Conservation (phyloP, 1,140 invertebrate species). For the Gryllus bimaculatus region DNA sequence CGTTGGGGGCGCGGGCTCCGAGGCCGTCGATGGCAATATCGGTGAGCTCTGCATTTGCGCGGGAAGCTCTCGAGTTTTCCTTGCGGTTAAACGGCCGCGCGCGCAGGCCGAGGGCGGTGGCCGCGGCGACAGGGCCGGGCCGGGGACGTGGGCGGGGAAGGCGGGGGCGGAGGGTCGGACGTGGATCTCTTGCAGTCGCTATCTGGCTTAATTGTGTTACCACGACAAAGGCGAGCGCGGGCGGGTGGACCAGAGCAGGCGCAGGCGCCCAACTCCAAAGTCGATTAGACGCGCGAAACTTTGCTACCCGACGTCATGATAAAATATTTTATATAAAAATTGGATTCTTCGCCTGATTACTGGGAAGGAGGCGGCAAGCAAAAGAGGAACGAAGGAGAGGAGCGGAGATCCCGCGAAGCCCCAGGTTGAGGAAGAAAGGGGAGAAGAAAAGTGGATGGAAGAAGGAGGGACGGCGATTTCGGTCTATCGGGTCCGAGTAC, state of each 20-base stretch:
- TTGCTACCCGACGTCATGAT: constrained; percentile 3
- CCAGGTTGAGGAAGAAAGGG: background rate
- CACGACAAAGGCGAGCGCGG: background rate
- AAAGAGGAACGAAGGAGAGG: background rate
- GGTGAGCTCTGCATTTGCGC: background rate
- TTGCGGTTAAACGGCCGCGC: background rate
- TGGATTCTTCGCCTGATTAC: constrained; percentile 3
- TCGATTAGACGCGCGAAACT: constrained; percentile 3
- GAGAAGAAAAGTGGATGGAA: background rate
- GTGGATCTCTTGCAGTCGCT: background rate
- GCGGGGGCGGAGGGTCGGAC: background rate
- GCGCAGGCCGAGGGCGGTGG: too few species aligned
- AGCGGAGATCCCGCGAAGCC: background rate
- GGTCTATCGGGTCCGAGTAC: background rate
- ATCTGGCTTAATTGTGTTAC: constrained; percentile 4
- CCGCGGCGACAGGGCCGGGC: too few species aligned
- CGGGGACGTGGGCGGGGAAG: background rate
- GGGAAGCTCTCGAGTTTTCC: background rate
- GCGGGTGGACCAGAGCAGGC: background rate
- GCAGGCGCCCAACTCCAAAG: background rate
- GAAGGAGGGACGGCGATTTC: background rate
- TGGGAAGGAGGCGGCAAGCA: background rate
- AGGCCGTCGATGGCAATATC: background rate
- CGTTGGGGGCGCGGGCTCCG: too few species aligned
- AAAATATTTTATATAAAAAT: constrained; percentile 6